phyloP scores from a whole-genome alignment of 2,888 invertebrate species.

The Anoplius nigerrimus region DNA sequence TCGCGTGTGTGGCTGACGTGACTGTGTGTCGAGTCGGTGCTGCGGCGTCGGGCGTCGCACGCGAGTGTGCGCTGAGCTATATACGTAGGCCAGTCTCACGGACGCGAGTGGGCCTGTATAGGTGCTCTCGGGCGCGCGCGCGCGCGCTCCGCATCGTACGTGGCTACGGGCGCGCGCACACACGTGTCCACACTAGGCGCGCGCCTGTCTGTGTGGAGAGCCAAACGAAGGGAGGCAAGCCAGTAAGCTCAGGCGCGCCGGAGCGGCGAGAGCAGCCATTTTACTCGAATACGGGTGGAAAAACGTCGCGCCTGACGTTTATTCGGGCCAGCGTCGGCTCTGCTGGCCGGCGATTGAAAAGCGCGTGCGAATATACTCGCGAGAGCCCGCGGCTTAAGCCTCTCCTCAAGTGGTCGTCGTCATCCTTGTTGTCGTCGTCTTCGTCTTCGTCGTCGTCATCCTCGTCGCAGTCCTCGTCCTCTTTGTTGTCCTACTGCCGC shows the following conservation, averaged over 20 bases:
- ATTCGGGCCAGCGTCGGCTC: constrained; percentile 14
- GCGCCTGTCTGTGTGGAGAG: constrained; percentile 65
- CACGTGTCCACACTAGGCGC: constrained; percentile 21
- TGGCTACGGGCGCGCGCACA: constrained; percentile 21
- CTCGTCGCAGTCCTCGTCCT: background rate
- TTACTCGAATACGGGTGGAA: constrained; percentile 70
- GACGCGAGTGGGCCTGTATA: background rate
- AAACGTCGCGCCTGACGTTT: constrained; percentile 44
- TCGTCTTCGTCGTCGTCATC: background rate
- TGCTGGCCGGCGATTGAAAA: constrained; percentile 18
- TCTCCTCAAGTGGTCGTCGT: constrained; percentile 19
- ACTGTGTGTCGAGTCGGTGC: too few species aligned
- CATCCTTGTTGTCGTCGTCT: background rate
- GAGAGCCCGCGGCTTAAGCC: background rate
- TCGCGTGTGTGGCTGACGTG: constrained; percentile 1
- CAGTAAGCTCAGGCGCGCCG: constrained; percentile 74
- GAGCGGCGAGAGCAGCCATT: constrained; percentile 74
- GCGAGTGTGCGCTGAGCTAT: too few species aligned
- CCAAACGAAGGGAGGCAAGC: constrained; percentile 74
- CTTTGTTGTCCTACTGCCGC: too few species aligned
- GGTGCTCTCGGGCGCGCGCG: background rate
- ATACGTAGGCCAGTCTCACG: too few species aligned
- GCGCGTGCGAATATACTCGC: constrained; percentile 8
- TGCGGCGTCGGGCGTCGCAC: background rate
- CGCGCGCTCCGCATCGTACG: constrained; percentile 7